phyloP scores from a whole-genome alignment of 2,797 vertebrate species.

The Peromyscus attwateri region DNA sequence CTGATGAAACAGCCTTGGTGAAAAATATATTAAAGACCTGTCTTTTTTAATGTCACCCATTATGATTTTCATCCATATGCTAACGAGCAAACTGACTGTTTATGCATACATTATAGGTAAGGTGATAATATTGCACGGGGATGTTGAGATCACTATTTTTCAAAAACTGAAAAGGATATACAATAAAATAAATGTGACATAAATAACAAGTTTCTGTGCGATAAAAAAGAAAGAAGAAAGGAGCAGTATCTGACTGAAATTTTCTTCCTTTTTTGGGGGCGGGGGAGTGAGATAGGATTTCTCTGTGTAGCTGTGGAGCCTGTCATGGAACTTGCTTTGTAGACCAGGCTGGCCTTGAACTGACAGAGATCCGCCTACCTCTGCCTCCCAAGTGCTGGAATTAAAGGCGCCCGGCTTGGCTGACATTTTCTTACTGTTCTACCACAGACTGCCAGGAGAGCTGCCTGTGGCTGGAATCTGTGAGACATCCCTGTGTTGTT shows the following conservation, averaged over 20 bases:
- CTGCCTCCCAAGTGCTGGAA: no score
- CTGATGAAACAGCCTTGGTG: background rate
- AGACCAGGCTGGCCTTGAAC: no score
- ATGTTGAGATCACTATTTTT: background rate
- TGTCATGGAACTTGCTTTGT: no score
- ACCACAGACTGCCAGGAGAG: rapidly evolving
- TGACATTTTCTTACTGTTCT: background rate
- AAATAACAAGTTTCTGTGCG: background rate
- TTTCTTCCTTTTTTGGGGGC: background rate
- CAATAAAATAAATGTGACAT: background rate
- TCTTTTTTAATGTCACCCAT: background rate
- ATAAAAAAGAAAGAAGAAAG: background rate
- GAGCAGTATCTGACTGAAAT: background rate
- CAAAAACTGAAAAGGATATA: background rate
- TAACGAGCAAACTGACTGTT: background rate
- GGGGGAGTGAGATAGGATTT: no score
- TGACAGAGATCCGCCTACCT: no score
- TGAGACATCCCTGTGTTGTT: background rate
- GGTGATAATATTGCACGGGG: background rate
- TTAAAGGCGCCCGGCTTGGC: no score
- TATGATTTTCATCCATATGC: background rate
- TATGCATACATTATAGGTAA: background rate
- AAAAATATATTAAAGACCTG: background rate
- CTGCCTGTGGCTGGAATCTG: background rate
- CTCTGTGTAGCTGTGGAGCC: no score